Base-by-base conservation (phyloP, 2,888 invertebrate genomes). In the Melanchra persicariae region DNA sequence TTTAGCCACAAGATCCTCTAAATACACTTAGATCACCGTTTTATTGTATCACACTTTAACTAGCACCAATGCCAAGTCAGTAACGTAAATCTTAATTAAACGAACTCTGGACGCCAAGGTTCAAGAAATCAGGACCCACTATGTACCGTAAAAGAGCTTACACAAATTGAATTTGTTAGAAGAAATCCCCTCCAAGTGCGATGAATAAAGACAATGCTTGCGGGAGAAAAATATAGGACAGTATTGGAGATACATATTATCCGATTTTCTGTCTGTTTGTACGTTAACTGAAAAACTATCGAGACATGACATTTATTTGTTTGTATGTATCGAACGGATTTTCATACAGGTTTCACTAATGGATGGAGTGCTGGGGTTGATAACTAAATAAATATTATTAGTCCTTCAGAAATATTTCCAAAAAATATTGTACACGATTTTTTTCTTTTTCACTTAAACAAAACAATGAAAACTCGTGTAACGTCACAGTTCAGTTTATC, bases 91-190 rank as follows among this genome's bases (percentile, higher is more conserved):
- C 84, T 85, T 85, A 86, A 86, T 86, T 87, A 86, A 85, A 83
- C 70, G 73, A 85, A 77, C 68, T 62, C 79, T 74, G 71, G 70
- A 72, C 70, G 71, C 66, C 71, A 85, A 81, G 82, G 58, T 77
- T 76, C 77, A 74, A 71, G 71, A 15, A 70, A 70, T 74, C 70
- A 70, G 58, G 68, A 75, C 71, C 69, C 69, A 77, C 80, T 77
- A 59, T 51, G 54, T 57, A 74, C 78, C 72, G 81, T 87, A 86
- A 86, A 86, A 82, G 80, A 87, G 86, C 86, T 89, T 87, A 87
- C 81, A 81, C 87, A 88, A 89, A 90, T 90, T 88, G 84, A 90
- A 90, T 90, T 90, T 81, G 83, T 85, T 71, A 76, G 77, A 74
- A 85, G 85, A 87, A 84, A 85, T 85, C 81, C 74, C 70, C 49